phyloP scores from a whole-genome alignment of 2,113 vertebrate genomes.

The Lophochroa leadbeateri region DNA sequence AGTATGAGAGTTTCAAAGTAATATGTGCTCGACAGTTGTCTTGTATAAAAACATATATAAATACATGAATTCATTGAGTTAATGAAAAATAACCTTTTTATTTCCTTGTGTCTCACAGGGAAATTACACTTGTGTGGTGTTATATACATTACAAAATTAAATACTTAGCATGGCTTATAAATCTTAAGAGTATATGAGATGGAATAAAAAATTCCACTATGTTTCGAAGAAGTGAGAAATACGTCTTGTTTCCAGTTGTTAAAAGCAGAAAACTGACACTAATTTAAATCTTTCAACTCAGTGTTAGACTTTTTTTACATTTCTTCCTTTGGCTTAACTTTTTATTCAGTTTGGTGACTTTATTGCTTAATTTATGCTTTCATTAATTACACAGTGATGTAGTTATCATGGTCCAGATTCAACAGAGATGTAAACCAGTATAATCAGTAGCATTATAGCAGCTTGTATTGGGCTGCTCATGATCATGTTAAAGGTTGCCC shows the following conservation, averaged over 20 bases:
- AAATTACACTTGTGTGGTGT: not conserved
- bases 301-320: not conserved
- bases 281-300: not conserved
- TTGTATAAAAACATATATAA: not conserved
- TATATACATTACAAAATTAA: not conserved
- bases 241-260: not conserved
- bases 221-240: not conserved
- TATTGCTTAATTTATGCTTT: slow-evolving; percentile 21
- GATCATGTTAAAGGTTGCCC: not conserved
- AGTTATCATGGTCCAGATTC: not conserved
- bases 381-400: not conserved
- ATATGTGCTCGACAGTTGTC: fast-evolving
- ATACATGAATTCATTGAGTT: not conserved
- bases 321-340: not conserved
- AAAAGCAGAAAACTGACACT: not conserved
- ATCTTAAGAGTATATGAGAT: not conserved
- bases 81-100: not conserved
- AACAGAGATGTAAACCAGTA: not conserved
- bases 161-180: not conserved
- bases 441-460: slow-evolving; percentile 5
- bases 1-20: not conserved
- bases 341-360: not conserved
- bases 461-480: not conserved
- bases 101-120: not conserved
- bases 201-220: not conserved